Evolutionary conservation across 2,888 invertebrate genomes (phyloP).

Genomic region (Parnassius glacialis): DNA sequence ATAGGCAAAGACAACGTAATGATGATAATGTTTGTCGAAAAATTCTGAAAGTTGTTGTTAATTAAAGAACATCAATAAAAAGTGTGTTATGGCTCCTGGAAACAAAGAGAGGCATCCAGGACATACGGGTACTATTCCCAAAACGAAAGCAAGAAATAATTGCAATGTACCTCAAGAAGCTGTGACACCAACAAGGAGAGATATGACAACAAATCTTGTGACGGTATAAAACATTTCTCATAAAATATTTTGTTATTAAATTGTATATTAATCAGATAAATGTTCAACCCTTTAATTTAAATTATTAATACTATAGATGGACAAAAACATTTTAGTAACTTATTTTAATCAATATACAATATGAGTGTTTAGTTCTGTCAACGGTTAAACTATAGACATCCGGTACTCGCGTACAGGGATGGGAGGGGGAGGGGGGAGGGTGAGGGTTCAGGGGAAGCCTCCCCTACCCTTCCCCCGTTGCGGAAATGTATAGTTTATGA

Average conservation of each 20-base stretch:
- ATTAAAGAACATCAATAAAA: constrained; percentile 33
- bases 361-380: constrained; percentile 16
- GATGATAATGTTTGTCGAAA: constrained; percentile 22
- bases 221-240: constrained; percentile 50
- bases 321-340: constrained; percentile 3
- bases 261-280: neutral
- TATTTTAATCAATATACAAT: neutral
- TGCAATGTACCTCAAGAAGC: constrained; percentile 82
- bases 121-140: constrained; percentile 85
- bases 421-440: no score
- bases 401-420: no score
- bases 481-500: no score
- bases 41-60: constrained; percentile 21
- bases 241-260: constrained; percentile 1
- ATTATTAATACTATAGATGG: no score
- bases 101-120: constrained; percentile 74
- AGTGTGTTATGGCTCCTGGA: constrained; percentile 75
- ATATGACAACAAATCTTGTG: constrained; percentile 77
- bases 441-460: no score
- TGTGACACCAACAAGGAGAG: constrained; percentile 82
- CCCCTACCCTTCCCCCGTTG: no score
- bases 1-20: no score
- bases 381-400: no score
- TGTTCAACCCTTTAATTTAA: no score
- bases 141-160: constrained; percentile 82